Conservation (phyloP, 2,113 vertebrate species). For the Bombycilla garrulus region DNA sequence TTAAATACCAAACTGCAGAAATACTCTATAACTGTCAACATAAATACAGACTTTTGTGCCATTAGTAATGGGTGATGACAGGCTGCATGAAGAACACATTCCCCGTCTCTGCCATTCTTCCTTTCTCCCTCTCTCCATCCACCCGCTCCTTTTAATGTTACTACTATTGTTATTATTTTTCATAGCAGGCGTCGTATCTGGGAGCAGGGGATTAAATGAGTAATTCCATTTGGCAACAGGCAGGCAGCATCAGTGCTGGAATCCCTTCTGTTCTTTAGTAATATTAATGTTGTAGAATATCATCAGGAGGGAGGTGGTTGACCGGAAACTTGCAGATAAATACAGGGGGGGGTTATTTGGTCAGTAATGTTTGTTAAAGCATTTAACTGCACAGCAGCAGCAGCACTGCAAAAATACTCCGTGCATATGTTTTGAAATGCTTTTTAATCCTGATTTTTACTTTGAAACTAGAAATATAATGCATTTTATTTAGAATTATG, state of each 20-base stretch:
- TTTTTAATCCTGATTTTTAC: conserved; percentile 66
- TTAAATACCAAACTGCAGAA: conserved; percentile 1
- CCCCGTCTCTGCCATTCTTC: not conserved
- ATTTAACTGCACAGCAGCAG: not conserved
- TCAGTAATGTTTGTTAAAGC: conserved; percentile 19
- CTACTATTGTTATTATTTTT: not conserved
- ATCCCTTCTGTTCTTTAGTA: not conserved
- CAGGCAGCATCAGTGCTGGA: not conserved
- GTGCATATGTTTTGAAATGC: conserved; percentile 23
- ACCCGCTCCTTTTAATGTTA: not conserved
- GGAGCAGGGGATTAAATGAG: conserved; percentile 24
- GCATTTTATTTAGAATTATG: conserved; percentile 75
- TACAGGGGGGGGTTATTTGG: not conserved
- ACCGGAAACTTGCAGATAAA: not conserved
- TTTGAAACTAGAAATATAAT: conserved; percentile 65
- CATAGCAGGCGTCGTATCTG: not conserved
- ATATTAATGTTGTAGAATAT: conserved; percentile 6
- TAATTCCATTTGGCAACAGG: not conserved
- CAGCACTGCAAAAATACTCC: conserved; percentile 7
- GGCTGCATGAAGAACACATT: not conserved
- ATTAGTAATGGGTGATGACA: not conserved
- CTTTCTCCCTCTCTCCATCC: not conserved
- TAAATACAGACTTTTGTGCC: not conserved
- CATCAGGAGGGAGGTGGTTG: not conserved
- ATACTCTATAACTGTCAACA: not conserved